These are phyloP conservation scores for Gallinago paraguaiae DNA, from an alignment of 2,113 vertebrate species.

Conservation along the genomic window DNA sequence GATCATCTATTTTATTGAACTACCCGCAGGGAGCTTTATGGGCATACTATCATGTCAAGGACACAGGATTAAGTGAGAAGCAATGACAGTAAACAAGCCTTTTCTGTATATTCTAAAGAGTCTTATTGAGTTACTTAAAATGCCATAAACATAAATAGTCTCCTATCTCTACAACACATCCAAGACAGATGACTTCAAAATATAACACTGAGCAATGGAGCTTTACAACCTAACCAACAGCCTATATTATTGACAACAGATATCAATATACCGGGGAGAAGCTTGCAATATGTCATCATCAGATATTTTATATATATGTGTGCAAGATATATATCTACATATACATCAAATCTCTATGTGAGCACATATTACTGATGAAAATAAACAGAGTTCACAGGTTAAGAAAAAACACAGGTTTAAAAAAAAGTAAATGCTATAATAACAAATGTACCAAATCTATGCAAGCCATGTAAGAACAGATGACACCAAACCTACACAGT, in stretches of 20 bases:
- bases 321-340: background rate
- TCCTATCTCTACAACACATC: slow-evolving; percentile 45
- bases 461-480: background rate
- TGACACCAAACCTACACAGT: background rate
- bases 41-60: slow-evolving; percentile 63
- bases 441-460: background rate
- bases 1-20: slow-evolving; percentile 68
- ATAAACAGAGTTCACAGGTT: background rate
- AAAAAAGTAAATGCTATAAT: background rate
- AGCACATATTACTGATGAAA: background rate
- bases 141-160: slow-evolving; percentile 77
- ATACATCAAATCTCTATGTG: background rate
- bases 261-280: slow-evolving; percentile 3
- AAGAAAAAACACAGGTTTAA: background rate
- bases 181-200: slow-evolving; percentile 71
- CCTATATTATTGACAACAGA: slow-evolving; percentile 38
- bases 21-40: slow-evolving; percentile 60
- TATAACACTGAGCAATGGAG: slow-evolving; percentile 50
- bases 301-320: background rate
- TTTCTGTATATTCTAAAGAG: slow-evolving; percentile 71
- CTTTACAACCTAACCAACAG: slow-evolving; percentile 31
- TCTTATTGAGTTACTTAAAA: slow-evolving; percentile 77
- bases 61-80: slow-evolving; percentile 75
- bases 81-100: slow-evolving; percentile 72
- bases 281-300: background rate